These are phyloP conservation scores for Narcine bancroftii DNA, from an alignment of 2,113 vertebrate genomes.

Conservation along the genomic window DNA sequence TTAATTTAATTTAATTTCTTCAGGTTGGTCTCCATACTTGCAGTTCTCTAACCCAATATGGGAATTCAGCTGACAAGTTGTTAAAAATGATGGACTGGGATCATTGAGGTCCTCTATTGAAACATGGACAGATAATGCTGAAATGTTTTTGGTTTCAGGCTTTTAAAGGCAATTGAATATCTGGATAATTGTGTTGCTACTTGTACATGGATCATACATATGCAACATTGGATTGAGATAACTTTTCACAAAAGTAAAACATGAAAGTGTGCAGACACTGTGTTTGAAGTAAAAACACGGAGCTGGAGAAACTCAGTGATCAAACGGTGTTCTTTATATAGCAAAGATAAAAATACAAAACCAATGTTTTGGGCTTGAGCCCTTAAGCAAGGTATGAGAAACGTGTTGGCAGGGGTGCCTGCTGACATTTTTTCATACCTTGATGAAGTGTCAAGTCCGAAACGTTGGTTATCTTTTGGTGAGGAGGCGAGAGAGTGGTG, in stretches of 20 bases:
- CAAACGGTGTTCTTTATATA: too few species aligned
- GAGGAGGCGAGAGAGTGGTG: too few species aligned
- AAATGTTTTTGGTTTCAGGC: background rate
- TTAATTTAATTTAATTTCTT: background rate
- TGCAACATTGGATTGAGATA: background rate
- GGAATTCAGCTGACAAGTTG: background rate
- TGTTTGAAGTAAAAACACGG: too few species aligned
- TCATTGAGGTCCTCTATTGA: background rate
- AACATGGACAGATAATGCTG: background rate
- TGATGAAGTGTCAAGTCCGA: too few species aligned
- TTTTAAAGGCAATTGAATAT: background rate
- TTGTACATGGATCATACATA: background rate
- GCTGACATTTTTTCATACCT: too few species aligned
- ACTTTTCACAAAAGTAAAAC: conserved; percentile 4
- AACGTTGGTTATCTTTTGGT: too few species aligned
- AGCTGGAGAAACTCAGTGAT: too few species aligned
- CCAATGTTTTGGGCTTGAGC: too few species aligned
- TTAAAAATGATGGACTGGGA: conserved; percentile 1
- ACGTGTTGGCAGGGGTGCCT: too few species aligned
- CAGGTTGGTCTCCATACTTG: background rate
- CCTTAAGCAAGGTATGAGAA: too few species aligned
- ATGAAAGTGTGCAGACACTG: too few species aligned
- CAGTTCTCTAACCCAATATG: background rate
- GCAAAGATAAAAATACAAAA: too few species aligned
- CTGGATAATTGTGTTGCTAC: background rate